A percentile compares a stretch with the other conserved stretches of the same genome.
Evolutionary conservation across 92 coral and sea anemone species (phyloP).

Genomic region (Muricea muricata): DNA sequence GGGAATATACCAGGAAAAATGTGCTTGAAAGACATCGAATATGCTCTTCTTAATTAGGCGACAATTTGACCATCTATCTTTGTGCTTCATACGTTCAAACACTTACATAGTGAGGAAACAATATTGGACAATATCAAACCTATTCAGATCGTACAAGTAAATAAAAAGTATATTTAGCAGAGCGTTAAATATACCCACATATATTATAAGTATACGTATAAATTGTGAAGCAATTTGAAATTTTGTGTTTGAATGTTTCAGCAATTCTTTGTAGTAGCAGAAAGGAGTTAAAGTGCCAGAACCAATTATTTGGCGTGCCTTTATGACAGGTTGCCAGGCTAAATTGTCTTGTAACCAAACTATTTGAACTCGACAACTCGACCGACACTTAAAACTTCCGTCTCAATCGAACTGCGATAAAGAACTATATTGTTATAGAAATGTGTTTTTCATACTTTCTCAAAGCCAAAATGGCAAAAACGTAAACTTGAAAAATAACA

Average conservation of each 20-base stretch:
- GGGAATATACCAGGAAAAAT: too few species aligned
- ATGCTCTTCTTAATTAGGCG: too few species aligned
- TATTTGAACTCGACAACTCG: conserved; percentile 3
- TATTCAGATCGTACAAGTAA: not conserved
- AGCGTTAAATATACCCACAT: not conserved
- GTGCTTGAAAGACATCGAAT: too few species aligned
- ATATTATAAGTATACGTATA: too few species aligned
- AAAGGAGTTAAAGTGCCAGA: not conserved
- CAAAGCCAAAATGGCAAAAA: not conserved
- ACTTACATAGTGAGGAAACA: not conserved
- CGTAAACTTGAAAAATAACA: not conserved
- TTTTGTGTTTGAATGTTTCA: not conserved
- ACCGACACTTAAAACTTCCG: conserved; percentile 29
- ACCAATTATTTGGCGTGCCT: not conserved
- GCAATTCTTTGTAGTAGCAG: not conserved
- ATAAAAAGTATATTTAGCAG: not conserved
- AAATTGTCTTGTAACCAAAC: not conserved
- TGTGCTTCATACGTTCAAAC: not conserved
- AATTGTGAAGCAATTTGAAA: too few species aligned
- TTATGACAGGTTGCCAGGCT: conserved; percentile 18
- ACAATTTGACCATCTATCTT: too few species aligned
- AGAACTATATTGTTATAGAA: not conserved
- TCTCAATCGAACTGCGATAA: not conserved
- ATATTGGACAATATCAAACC: not conserved
- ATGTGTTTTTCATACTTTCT: not conserved